Evolutionary conservation across 1,140 invertebrate species (phyloP).

Genomic region (Heliconius hermathena): DNA sequence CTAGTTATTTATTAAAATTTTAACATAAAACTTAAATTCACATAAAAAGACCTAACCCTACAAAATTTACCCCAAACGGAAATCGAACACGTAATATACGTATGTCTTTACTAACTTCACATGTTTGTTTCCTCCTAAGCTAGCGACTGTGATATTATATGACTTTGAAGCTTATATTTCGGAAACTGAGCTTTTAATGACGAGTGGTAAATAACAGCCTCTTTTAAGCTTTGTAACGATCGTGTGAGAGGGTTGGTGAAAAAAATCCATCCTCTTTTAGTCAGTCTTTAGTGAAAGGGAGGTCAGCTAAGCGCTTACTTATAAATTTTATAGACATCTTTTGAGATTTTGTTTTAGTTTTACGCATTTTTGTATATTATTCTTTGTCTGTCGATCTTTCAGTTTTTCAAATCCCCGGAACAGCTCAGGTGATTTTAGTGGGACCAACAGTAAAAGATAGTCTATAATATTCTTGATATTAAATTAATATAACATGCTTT

Average conservation of each 20-base stretch:
- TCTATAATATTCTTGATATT: too few relatives aligned
- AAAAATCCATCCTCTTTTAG: conserved; percentile 1
- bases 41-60: background rate
- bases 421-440: too few relatives aligned
- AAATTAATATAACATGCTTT: too few relatives aligned
- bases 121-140: background rate
- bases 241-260: background rate
- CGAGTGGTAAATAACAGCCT: conserved; percentile 7
- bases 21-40: background rate
- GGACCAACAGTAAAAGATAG: too few relatives aligned
- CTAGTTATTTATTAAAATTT: background rate
- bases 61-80: background rate
- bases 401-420: too few relatives aligned
- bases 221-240: conserved; percentile 13
- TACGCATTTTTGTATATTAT: too few relatives aligned
- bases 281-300: background rate
- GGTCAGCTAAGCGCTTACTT: background rate
- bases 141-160: background rate
- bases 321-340: background rate
- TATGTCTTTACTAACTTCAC: background rate
- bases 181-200: conserved; percentile 9
- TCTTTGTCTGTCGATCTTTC: too few relatives aligned
- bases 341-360: too few relatives aligned
- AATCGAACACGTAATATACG: background rate
- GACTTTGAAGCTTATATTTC: conserved; percentile 7